Percentiles rank a stretch among this genome's conserved stretches.
These are phyloP conservation scores for Lobophora halterata DNA, from an alignment of 2,888 invertebrate species.

Conservation along the genomic window DNA sequence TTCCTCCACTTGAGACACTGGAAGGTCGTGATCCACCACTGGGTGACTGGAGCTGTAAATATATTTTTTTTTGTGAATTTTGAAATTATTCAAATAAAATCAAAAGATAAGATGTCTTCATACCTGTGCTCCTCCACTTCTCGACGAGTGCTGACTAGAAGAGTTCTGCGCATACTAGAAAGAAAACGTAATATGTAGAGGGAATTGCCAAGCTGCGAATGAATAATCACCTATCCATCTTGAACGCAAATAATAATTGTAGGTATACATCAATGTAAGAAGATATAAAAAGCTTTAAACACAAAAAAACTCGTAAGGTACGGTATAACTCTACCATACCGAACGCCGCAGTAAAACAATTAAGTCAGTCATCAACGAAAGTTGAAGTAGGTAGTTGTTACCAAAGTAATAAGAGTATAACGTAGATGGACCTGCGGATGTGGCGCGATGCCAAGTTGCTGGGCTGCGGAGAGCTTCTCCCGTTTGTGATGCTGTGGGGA, in stretches of 20 bases:
- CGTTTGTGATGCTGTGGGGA: slow-evolving; percentile 73
- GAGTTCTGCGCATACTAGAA: slow-evolving; percentile 65
- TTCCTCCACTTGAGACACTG: slow-evolving; percentile 75
- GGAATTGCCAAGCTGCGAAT: too few relatives aligned
- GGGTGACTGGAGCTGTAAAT: slow-evolving; percentile 74
- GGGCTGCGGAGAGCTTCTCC: slow-evolving; percentile 74
- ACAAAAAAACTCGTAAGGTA: too few relatives aligned
- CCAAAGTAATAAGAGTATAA: background rate
- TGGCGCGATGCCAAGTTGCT: slow-evolving; percentile 71
- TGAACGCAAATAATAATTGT: too few relatives aligned
- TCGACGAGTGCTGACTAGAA: slow-evolving; percentile 63
- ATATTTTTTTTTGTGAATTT: too few relatives aligned
- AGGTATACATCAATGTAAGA: too few relatives aligned
- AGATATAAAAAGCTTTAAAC: too few relatives aligned
- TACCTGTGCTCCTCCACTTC: slow-evolving; percentile 66
- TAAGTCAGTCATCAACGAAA: too few relatives aligned
- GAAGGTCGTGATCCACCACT: slow-evolving; percentile 72
- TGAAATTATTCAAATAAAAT: too few relatives aligned
- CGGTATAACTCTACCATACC: too few relatives aligned
- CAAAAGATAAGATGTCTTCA: background rate
- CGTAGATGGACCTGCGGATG: slow-evolving; percentile 66
- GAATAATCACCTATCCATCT: too few relatives aligned
- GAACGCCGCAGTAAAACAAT: too few relatives aligned
- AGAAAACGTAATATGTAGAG: slow-evolving; percentile 24
- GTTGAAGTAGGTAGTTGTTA: too few relatives aligned